These are phyloP conservation scores for Cyprinodon variegatus DNA, from an alignment of 2,113 vertebrate species.

Conservation along the genomic window DNA sequence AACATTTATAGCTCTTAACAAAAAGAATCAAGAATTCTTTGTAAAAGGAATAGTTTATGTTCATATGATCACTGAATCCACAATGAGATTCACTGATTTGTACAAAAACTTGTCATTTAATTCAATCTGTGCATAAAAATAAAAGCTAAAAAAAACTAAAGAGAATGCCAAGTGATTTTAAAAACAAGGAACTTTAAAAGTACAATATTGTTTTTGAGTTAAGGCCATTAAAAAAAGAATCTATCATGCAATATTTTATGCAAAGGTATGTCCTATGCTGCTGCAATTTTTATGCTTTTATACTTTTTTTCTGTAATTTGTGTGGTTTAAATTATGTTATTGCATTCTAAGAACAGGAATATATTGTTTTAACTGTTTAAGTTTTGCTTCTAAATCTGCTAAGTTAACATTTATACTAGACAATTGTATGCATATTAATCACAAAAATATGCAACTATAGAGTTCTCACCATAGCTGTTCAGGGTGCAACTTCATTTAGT, in stretches of 20 bases:
- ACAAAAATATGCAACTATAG: neutral
- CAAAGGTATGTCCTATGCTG: neutral
- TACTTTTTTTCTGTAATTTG: neutral
- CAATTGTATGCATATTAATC: too few species aligned
- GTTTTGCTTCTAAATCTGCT: neutral
- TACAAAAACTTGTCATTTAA: neutral
- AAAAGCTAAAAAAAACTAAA: neutral
- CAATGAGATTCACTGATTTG: neutral
- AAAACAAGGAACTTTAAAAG: neutral
- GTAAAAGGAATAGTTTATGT: neutral
- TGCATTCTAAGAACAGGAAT: neutral
- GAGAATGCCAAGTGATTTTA: neutral
- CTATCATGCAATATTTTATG: neutral
- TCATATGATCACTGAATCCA: neutral
- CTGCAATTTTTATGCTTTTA: neutral
- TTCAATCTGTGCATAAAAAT: neutral
- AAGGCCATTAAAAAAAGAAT: neutral
- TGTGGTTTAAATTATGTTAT: neutral
- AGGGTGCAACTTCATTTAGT: neutral
- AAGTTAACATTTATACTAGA: too few species aligned
- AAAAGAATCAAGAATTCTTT: neutral
- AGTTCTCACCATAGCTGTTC: too few species aligned
- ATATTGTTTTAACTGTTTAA: neutral
- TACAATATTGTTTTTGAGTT: neutral
- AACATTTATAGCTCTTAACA: too few species aligned